Conservation (phyloP, 2,888 invertebrate species). For the Acanthoscelides obtectus region DNA sequence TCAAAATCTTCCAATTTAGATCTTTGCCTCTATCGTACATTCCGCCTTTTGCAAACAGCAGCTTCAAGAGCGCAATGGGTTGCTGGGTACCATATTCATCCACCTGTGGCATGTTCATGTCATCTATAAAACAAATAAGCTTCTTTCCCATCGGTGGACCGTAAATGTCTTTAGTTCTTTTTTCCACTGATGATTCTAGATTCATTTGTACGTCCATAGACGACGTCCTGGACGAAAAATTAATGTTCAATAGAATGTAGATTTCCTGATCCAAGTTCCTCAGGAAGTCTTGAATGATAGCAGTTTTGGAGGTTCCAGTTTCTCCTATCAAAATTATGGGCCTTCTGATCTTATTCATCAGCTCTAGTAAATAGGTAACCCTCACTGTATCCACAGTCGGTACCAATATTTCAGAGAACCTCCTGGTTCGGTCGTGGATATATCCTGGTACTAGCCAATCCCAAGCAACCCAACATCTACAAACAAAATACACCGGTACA, state of each 20-base stretch:
- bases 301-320: constrained; percentile 90
- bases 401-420: constrained; percentile 81
- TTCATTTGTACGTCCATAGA: constrained; percentile 87
- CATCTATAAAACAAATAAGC: constrained; percentile 86
- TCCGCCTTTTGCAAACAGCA: constrained; percentile 83
- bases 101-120: constrained; percentile 91
- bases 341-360: constrained; percentile 70
- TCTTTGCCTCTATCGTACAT: constrained; percentile 87
- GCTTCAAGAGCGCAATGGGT: constrained; percentile 86
- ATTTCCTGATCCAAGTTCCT: constrained; percentile 62
- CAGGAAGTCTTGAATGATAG: constrained; percentile 79
- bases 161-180: constrained; percentile 83
- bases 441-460: constrained; percentile 73
- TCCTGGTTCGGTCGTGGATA: constrained; percentile 61
- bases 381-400: constrained; percentile 85
- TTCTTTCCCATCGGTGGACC: constrained; percentile 89
- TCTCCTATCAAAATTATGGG: constrained; percentile 86
- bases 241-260: constrained; percentile 77
- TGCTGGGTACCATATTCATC: constrained; percentile 91
- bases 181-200: constrained; percentile 83
- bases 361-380: constrained; percentile 70
- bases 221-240: constrained; percentile 88
- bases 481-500: too few relatives aligned
- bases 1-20: constrained; percentile 82
- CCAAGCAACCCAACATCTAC: constrained; percentile 74